Conservation (phyloP, 2,797 vertebrate species). For the Amazona finschi region DNA sequence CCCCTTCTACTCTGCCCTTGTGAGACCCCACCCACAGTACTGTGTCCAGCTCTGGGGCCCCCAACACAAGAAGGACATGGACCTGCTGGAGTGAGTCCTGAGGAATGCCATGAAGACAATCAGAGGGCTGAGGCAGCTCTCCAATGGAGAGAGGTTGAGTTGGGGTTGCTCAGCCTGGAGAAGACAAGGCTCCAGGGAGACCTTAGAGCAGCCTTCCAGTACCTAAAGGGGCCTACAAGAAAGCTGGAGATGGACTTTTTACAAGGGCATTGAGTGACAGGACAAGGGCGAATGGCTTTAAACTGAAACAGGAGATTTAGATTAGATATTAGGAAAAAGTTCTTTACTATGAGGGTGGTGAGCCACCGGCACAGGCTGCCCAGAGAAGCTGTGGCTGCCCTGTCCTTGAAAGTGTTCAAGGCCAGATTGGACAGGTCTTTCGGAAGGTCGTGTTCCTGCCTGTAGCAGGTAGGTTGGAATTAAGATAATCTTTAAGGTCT, state of each 20-base stretch:
- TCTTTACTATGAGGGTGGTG: not conserved
- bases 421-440: not conserved
- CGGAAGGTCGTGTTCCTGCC: not conserved
- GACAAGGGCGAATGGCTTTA: not conserved
- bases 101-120: not conserved
- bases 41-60: not conserved
- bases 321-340: not conserved
- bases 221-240: not conserved
- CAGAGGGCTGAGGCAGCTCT: not conserved
- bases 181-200: not conserved
- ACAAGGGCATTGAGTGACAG: not conserved
- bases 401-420: not conserved
- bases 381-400: not conserved
- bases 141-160: not conserved
- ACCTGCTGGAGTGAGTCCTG: not conserved
- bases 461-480: not conserved
- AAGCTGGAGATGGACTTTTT: not conserved
- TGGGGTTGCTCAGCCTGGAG: not conserved
- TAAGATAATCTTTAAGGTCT: not conserved
- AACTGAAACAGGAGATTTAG: not conserved
- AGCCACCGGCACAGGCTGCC: not conserved
- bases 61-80: not conserved
- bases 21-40: not conserved
- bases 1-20: not conserved
- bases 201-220: not conserved